These are phyloP conservation scores for Drosophila neoperkinsi DNA, from an alignment of 2,888 invertebrate species.

Conservation along the genomic window DNA sequence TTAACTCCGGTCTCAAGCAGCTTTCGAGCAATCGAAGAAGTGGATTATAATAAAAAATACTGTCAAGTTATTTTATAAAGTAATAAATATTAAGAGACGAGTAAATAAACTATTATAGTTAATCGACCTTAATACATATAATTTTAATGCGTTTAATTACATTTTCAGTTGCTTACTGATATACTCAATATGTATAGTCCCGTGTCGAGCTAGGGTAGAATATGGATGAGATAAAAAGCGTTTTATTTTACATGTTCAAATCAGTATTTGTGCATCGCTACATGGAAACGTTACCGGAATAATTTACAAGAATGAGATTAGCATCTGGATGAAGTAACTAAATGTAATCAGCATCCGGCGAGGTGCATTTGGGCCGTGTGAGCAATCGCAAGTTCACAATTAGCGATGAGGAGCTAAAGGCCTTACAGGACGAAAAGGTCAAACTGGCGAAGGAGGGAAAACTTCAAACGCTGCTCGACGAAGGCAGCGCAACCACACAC, in stretches of 20 bases:
- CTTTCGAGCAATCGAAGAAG: background rate
- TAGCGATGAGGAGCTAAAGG: conserved; percentile 87
- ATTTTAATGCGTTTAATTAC: too few relatives aligned
- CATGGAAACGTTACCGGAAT: conserved; percentile 98
- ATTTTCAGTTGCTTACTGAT: too few relatives aligned
- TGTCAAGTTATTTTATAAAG: background rate
- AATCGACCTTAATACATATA: too few relatives aligned
- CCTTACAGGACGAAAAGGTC: conserved; percentile 96
- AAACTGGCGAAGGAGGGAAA: conserved; percentile 95
- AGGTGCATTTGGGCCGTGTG: conserved; percentile 98
- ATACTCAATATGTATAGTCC: background rate
- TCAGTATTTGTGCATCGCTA: conserved; percentile 99
- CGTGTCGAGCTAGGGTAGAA: background rate
- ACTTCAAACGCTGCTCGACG: conserved; percentile 92
- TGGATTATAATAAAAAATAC: background rate
- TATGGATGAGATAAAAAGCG: conserved; percentile 97
- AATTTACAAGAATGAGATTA: conserved; percentile 99
- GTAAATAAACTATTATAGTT: too few relatives aligned
- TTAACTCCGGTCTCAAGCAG: background rate
- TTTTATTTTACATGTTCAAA: conserved; percentile 99
- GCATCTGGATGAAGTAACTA: conserved; percentile 99
- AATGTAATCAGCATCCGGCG: conserved; percentile 97
- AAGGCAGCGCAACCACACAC: conserved; percentile 94
- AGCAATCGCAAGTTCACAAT: conserved; percentile 92
- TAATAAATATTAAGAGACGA: too few relatives aligned